Conservation (phyloP, 2,888 invertebrate species). For the Panopea generosa region DNA sequence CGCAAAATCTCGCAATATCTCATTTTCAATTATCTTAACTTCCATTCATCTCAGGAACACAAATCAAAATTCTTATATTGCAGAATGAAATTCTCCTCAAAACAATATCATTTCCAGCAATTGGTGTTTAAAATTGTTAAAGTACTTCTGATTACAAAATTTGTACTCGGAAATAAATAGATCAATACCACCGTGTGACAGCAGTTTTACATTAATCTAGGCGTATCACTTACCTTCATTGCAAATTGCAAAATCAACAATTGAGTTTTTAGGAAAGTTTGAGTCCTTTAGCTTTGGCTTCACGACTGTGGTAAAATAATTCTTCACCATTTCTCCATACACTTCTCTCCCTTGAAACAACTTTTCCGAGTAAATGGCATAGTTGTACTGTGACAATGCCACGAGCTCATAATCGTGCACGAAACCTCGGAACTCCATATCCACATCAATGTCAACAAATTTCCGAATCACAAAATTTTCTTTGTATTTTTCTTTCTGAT, state of each 20-base stretch:
- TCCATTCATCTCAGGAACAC: no score
- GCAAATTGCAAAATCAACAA: constrained; percentile 78
- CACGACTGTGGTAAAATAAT: constrained; percentile 65
- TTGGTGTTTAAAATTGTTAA: no score
- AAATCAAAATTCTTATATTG: no score
- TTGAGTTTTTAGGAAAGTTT: constrained; percentile 67
- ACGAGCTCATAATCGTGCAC: constrained; percentile 67
- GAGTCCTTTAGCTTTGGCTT: constrained; percentile 60
- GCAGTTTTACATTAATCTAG: no score
- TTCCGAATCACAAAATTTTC: constrained; percentile 77
- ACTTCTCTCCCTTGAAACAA: constrained; percentile 59
- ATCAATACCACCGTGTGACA: no score
- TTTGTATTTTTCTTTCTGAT: constrained; percentile 66
- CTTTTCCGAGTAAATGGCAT: constrained; percentile 72
- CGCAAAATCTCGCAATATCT: no score
- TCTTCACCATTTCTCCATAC: constrained; percentile 52
- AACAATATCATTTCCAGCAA: no score
- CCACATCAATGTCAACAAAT: constrained; percentile 77
- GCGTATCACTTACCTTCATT: constrained; percentile 66
- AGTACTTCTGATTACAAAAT: no score
- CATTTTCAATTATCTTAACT: no score
- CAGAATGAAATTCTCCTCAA: no score
- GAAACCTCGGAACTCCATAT: constrained; percentile 81
- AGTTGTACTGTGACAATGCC: constrained; percentile 79
- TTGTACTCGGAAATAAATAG: no score